A percentile compares a stretch with the other conserved stretches of the same genome.
These are phyloP conservation scores for Panagrolaimus sp. DNA, from an alignment of 1,140 invertebrate species.

Conservation along the genomic window DNA sequence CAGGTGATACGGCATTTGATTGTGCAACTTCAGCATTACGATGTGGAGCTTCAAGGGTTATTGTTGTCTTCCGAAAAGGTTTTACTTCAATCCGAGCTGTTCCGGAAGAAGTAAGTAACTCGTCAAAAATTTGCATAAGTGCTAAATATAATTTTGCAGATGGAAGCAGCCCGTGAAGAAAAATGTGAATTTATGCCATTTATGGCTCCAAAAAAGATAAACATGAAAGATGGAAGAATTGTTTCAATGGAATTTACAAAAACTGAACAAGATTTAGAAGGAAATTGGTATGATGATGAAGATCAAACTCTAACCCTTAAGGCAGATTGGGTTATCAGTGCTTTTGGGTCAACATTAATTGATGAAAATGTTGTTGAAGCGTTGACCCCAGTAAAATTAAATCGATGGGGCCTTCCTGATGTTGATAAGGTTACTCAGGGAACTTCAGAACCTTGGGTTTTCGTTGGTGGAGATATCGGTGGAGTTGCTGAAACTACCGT, in stretches of 20 bases:
- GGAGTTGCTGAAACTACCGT: conserved; percentile 91
- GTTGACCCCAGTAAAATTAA: conserved; percentile 73
- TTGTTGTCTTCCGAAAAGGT: conserved; percentile 82
- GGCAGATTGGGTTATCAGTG: conserved; percentile 86
- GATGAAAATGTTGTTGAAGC: conserved; percentile 72
- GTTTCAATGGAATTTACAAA: conserved; percentile 66
- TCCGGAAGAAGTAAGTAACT: conserved; percentile 78
- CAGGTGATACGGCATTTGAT: conserved; percentile 96
- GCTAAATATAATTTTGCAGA: conserved; percentile 63
- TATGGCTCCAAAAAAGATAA: conserved; percentile 76
- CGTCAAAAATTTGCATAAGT: conserved; percentile 19
- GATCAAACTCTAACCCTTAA: conserved; percentile 76
- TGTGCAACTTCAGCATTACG: conserved; percentile 92
- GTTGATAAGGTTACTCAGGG: conserved; percentile 74
- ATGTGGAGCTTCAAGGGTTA: conserved; percentile 85
- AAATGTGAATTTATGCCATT: conserved; percentile 96
- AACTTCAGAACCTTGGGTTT: conserved; percentile 70
- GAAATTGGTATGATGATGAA: conserved; percentile 75
- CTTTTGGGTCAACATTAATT: conserved; percentile 82
- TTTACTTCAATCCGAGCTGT: conserved; percentile 89
- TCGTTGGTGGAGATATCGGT: conserved; percentile 86
- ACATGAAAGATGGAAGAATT: conserved; percentile 64
- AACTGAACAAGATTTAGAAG: conserved; percentile 66
- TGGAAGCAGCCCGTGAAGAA: conserved; percentile 85
- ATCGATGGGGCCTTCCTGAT: conserved; percentile 72